phyloP scores from a whole-genome alignment of 2,113 vertebrate species.

The Grus americana region DNA sequence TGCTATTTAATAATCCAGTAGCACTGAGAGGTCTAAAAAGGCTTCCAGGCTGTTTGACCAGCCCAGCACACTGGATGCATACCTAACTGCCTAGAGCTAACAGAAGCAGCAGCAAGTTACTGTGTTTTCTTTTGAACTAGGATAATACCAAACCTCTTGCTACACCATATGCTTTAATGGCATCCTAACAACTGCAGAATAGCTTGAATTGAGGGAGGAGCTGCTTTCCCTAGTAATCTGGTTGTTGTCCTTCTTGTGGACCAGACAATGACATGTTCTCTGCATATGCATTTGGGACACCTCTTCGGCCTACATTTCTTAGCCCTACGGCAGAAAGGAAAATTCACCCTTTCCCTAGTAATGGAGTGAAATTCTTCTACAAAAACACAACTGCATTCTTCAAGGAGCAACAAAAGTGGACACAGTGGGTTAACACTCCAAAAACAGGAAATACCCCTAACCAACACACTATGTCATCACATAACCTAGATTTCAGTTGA shows the following conservation, averaged over 20 bases:
- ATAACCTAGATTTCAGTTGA: constrained; percentile 25
- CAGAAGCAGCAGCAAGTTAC: neutral
- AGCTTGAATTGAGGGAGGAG: neutral
- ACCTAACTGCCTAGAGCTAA: neutral
- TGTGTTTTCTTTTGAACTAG: neutral
- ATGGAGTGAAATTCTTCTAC: neutral
- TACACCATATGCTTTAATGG: neutral
- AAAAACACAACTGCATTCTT: neutral
- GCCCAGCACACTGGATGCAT: neutral
- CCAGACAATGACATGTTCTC: neutral
- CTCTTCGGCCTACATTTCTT: neutral
- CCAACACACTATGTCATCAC: neutral
- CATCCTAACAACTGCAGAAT: neutral
- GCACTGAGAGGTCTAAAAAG: neutral
- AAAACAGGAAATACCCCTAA: neutral
- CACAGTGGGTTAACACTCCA: neutral
- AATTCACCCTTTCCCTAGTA: neutral
- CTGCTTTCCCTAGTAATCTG: neutral
- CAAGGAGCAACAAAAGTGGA: neutral
- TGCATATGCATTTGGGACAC: neutral
- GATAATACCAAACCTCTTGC: neutral
- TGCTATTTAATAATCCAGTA: neutral
- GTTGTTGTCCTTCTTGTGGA: neutral
- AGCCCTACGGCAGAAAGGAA: neutral
- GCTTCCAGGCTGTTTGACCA: neutral